Percentiles rank a stretch among this genome's conserved stretches.
phyloP scores from a whole-genome alignment of 1,140 invertebrate species.

The Tetramorium parvispinum region DNA sequence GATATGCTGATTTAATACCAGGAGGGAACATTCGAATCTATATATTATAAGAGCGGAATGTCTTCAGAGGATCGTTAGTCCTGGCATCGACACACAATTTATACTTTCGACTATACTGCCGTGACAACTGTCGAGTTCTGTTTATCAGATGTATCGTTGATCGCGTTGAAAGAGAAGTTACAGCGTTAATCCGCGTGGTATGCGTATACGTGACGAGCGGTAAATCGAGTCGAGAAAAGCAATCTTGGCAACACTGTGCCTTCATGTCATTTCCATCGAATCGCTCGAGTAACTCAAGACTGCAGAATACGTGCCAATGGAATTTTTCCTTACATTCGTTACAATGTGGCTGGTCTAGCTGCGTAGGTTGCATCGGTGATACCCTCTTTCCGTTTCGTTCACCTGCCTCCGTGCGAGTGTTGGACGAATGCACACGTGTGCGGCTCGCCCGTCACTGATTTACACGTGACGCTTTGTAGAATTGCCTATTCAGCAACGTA shows the following conservation, averaged over 20 bases:
- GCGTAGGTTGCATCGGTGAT: conserved; percentile 47
- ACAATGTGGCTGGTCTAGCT: conserved; percentile 40
- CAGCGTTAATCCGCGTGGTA: conserved; percentile 10
- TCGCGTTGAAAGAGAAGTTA: conserved; percentile 39
- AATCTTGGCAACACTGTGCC: conserved; percentile 1
- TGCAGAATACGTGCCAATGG: neutral
- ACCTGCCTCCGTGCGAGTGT: neutral
- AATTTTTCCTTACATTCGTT: conserved; percentile 57
- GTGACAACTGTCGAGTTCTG: conserved; percentile 37
- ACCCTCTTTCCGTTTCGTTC: conserved; percentile 36
- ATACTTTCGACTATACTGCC: neutral
- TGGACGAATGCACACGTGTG: neutral
- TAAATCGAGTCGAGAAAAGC: conserved; percentile 44
- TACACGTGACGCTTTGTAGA: conserved; percentile 20
- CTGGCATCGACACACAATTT: conserved; percentile 1
- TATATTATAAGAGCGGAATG: neutral
- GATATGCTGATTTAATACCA: neutral
- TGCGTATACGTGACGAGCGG: conserved; percentile 63
- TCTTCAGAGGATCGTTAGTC: conserved; percentile 4
- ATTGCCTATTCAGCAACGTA: conserved; percentile 51
- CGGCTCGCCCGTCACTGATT: neutral
- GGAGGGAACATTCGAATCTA: neutral
- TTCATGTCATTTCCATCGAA: conserved; percentile 42
- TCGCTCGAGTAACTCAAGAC: conserved; percentile 11
- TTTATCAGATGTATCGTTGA: conserved; percentile 42